A percentile compares a stretch with the other conserved stretches of the same genome.
Conservation (phyloP, 2,113 vertebrate species). For the Pontoporia blainvillei region DNA sequence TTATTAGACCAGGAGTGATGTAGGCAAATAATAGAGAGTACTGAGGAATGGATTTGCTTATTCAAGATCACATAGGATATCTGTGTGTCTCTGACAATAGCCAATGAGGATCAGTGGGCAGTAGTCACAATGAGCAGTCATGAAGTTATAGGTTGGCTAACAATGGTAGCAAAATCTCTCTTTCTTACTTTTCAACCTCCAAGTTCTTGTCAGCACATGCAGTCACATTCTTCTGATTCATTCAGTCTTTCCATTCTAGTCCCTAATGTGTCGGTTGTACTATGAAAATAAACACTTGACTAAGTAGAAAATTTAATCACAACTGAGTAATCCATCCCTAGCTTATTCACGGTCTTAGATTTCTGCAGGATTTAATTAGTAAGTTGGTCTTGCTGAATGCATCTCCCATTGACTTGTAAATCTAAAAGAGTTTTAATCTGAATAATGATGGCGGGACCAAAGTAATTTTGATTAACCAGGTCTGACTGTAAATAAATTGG, state of each 20-base stretch:
- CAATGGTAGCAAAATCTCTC: neutral
- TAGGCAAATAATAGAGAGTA: neutral
- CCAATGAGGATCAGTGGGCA: neutral
- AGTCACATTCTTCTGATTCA: neutral
- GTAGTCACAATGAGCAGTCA: neutral
- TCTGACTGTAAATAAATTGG: slow-evolving; percentile 56
- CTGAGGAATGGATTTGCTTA: neutral
- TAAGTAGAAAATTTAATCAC: slow-evolving; percentile 45
- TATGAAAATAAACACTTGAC: slow-evolving; percentile 54
- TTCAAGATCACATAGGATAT: neutral
- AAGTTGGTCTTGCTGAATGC: slow-evolving; percentile 10
- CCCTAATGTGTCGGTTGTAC: neutral
- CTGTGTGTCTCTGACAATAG: neutral
- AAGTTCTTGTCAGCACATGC: neutral
- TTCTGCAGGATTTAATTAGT: slow-evolving; percentile 47
- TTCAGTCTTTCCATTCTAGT: neutral
- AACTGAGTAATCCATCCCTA: slow-evolving; percentile 20
- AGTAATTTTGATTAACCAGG: slow-evolving; percentile 50
- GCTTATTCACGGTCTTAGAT: slow-evolving; percentile 29
- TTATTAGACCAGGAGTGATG: neutral
- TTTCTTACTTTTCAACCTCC: neutral
- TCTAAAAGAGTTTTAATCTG: slow-evolving; percentile 34
- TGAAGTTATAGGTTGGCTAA: neutral
- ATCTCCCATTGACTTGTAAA: slow-evolving; percentile 12
- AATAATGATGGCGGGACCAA: slow-evolving; percentile 21